Evolutionary conservation across 2,888 invertebrate species (phyloP).

Genomic region (Rhagium mordax): DNA sequence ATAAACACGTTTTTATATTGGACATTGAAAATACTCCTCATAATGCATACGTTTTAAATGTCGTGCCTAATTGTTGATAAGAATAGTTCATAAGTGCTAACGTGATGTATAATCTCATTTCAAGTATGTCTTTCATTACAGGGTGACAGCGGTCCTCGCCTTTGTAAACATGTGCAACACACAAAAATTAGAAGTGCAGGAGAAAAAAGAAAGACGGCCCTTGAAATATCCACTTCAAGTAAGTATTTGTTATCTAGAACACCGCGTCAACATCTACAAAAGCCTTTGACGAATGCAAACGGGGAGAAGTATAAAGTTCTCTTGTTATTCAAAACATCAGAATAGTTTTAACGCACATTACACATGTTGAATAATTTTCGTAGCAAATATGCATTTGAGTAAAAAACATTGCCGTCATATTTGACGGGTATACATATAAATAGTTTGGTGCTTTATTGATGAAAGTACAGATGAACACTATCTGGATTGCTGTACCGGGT

Average conservation of each 20-base stretch:
- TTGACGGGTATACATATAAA: too few species aligned
- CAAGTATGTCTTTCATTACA: conserved; percentile 56
- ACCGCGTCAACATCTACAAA: neutral
- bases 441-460: too few species aligned
- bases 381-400: too few species aligned
- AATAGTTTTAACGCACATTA: neutral
- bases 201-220: conserved; percentile 52
- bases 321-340: neutral
- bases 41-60: too few species aligned
- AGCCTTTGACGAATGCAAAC: neutral
- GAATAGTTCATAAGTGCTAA: neutral
- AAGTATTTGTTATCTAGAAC: conserved; percentile 40
- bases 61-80: too few species aligned
- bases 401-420: too few species aligned
- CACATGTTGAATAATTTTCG: neutral
- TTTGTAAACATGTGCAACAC: conserved; percentile 59
- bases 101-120: neutral
- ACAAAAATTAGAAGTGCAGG: conserved; percentile 49
- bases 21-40: too few species aligned
- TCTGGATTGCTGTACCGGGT: too few species aligned
- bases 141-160: conserved; percentile 60
- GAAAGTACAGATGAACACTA: too few species aligned
- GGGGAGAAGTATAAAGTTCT: neutral
- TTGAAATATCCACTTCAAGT: conserved; percentile 61
- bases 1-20: too few species aligned